These are phyloP conservation scores for Microdon myrmicae DNA, from an alignment of 2,888 invertebrate genomes.

Conservation along the genomic window DNA sequence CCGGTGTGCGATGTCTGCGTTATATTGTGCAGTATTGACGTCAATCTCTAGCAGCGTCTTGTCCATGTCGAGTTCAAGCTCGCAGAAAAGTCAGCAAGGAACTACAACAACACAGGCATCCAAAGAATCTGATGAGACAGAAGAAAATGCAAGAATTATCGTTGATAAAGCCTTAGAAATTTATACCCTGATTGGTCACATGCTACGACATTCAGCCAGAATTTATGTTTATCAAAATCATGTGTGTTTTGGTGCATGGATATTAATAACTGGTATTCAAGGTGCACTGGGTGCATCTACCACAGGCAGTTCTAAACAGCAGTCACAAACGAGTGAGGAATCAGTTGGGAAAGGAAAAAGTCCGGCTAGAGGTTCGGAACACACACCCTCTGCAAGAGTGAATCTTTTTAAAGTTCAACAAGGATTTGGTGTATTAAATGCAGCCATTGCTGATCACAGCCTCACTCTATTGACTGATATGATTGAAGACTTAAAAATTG, in stretches of 20 bases:
- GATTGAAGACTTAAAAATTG: slow-evolving; percentile 66
- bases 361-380: slow-evolving; percentile 67
- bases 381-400: slow-evolving; percentile 70
- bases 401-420: slow-evolving; percentile 81
- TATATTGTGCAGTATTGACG: slow-evolving; percentile 82
- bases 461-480: slow-evolving; percentile 72
- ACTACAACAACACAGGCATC: slow-evolving; percentile 51
- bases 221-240: slow-evolving; percentile 91
- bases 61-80: slow-evolving; percentile 71
- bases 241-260: slow-evolving; percentile 88
- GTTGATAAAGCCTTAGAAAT: slow-evolving; percentile 90
- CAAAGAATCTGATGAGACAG: slow-evolving; percentile 78
- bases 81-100: slow-evolving; percentile 67
- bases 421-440: slow-evolving; percentile 88
- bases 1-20: slow-evolving; percentile 82
- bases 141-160: slow-evolving; percentile 81
- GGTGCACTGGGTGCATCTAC: slow-evolving; percentile 79
- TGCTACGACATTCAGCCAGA: slow-evolving; percentile 85
- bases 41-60: slow-evolving; percentile 74
- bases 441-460: slow-evolving; percentile 87
- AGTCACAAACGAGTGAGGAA: slow-evolving; percentile 46
- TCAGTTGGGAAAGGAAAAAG: slow-evolving; percentile 63
- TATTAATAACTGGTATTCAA: slow-evolving; percentile 86
- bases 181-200: slow-evolving; percentile 82
- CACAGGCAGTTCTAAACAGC: slow-evolving; percentile 68